A percentile compares a stretch with the other conserved stretches of the same genome.
Evolutionary conservation across 2,888 invertebrate species (phyloP).

Genomic region (Lasiommata megera): DNA sequence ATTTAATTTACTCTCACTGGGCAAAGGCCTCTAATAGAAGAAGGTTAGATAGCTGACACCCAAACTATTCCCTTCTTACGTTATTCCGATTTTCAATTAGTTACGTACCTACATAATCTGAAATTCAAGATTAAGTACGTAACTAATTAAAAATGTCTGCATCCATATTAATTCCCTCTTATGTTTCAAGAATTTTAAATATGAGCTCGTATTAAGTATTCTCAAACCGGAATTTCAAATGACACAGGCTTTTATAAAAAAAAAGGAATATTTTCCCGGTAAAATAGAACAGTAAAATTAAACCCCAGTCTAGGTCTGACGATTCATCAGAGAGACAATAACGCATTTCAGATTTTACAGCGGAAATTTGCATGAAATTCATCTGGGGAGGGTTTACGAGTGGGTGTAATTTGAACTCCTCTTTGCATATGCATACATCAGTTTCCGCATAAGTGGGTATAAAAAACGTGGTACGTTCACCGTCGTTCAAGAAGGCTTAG

Average conservation of each 20-base stretch:
- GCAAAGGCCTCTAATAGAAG: too few species aligned
- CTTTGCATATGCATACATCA: constrained; percentile 38
- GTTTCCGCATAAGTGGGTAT: constrained; percentile 16
- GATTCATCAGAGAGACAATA: constrained; percentile 40
- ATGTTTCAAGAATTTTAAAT: not conserved
- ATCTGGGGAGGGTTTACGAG: constrained; percentile 52
- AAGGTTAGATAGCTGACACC: too few species aligned
- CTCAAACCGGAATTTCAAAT: constrained; percentile 5
- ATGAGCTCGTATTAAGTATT: not conserved
- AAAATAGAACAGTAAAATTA: constrained; percentile 28
- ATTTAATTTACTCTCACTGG: too few species aligned
- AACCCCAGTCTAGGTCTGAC: constrained; percentile 33
- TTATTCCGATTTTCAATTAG: too few species aligned
- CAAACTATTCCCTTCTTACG: too few species aligned
- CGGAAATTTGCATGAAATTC: constrained; percentile 57
- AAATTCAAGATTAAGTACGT: not conserved
- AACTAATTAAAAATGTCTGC: not conserved
- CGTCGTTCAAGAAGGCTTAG: constrained; percentile 12
- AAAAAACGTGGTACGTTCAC: constrained; percentile 8
- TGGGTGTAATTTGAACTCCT: constrained; percentile 46
- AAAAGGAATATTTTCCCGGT: constrained; percentile 5
- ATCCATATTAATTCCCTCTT: too few species aligned
- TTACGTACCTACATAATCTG: too few species aligned
- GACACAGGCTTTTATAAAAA: constrained; percentile 13
- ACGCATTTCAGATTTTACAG: constrained; percentile 41